Percentiles rank a stretch among this genome's conserved stretches.
Conservation (phyloP, 1,140 invertebrate species). For the Drosophila parvula region DNA sequence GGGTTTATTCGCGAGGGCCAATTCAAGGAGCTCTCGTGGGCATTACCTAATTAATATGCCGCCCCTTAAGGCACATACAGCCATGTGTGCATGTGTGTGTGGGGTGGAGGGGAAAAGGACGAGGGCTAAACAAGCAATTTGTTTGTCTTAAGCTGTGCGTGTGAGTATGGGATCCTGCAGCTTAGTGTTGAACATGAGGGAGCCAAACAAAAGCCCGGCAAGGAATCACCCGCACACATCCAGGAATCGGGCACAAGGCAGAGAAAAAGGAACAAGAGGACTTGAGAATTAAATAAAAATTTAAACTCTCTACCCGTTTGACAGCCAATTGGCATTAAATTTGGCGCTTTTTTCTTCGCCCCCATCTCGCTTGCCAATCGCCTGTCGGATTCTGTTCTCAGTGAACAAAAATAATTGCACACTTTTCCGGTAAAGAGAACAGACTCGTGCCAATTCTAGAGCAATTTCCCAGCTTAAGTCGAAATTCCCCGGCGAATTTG, state of each 20-base stretch:
- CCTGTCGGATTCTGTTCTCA: constrained; percentile 21
- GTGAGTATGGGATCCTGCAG: constrained; percentile 2
- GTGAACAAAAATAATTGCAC: constrained; percentile 24
- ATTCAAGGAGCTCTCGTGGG: constrained; percentile 27
- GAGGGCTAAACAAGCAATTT: constrained; percentile 66
- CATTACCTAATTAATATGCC: constrained; percentile 53
- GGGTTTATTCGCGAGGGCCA: constrained; percentile 27
- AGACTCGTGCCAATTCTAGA: not conserved
- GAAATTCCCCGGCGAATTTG: not conserved
- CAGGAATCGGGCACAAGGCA: not conserved
- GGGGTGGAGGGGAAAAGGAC: constrained; percentile 15
- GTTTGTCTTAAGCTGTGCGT: constrained; percentile 56
- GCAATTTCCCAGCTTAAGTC: constrained; percentile 1
- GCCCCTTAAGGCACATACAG: constrained; percentile 10
- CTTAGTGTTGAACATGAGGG: constrained; percentile 2
- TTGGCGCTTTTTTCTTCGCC: constrained; percentile 16
- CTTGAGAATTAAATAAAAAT: constrained; percentile 71
- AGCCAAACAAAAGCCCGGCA: constrained; percentile 24
- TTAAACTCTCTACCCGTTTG: constrained; percentile 55
- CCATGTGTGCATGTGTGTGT: constrained; percentile 23
- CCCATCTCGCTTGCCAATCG: constrained; percentile 11
- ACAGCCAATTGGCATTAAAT: constrained; percentile 66
- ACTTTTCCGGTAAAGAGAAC: not conserved
- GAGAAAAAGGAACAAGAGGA: not conserved
- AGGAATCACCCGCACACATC: constrained; percentile 15